phyloP scores from a whole-genome alignment of 2,113 vertebrate species.

The Mobula birostris region DNA sequence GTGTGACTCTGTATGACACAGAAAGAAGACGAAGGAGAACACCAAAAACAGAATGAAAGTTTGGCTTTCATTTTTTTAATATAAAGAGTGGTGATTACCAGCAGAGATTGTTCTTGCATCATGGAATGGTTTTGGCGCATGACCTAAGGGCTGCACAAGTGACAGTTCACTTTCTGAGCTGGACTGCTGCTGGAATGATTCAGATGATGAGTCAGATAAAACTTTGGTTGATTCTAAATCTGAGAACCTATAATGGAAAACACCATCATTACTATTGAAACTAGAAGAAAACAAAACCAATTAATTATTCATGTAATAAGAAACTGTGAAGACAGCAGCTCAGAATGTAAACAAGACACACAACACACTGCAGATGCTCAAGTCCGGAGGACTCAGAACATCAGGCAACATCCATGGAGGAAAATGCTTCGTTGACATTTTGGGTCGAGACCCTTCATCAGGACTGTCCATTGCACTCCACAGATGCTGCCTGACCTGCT shows the following conservation, averaged over 20 bases:
- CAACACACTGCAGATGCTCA: too few relatives aligned
- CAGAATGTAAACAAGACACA: background rate
- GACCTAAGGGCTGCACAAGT: too few relatives aligned
- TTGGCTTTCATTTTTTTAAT: background rate
- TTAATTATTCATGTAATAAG: background rate
- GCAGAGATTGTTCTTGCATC: background rate
- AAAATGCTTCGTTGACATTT: too few relatives aligned
- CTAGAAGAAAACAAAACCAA: background rate
- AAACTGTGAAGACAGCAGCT: background rate
- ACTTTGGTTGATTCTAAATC: background rate
- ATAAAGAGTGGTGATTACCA: background rate
- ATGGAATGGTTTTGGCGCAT: too few relatives aligned
- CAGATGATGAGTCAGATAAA: background rate
- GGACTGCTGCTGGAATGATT: background rate
- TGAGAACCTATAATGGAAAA: conserved; percentile 62
- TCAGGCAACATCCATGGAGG: too few relatives aligned
- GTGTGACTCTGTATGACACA: too few relatives aligned
- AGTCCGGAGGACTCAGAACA: too few relatives aligned
- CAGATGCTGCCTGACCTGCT: too few relatives aligned
- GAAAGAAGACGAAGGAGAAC: background rate
- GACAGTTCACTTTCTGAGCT: background rate
- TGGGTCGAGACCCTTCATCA: too few relatives aligned
- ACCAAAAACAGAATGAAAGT: background rate
- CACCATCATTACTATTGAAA: background rate
- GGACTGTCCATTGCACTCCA: too few relatives aligned